Base-by-base conservation (phyloP, 2,797 vertebrate genomes). In the Xenentodon cancila region DNA sequence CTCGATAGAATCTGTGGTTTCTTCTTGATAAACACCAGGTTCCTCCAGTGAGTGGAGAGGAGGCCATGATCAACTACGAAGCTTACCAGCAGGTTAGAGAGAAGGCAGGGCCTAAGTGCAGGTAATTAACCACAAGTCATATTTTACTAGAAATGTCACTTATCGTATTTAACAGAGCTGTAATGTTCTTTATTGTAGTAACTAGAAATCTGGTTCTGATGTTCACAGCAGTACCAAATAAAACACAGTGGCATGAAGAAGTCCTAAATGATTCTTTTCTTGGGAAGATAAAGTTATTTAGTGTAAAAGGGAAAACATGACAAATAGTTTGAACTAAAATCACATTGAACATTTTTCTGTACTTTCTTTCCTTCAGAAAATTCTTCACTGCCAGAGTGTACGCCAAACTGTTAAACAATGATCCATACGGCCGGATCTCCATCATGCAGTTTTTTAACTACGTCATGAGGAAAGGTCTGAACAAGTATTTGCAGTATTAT, bases 401-500 rank as follows among this genome's bases (percentile, higher is more conserved):
- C 68, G 94, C 96, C 81, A 99, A 99, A 82, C 94, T 99, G 72
- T 93, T 98, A 60, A 93, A 96, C 85, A 96, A 75, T 37, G 97
- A 99, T 86, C 95, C 96, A 9, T 96, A 97, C 3, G 97, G 98
- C 77, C 94, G 98, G 79, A 97, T 99, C 88, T 98, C 98, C 66
- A 98, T 99, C 78, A 98, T 99, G 97, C 97, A 99, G 86, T 99
- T 99, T 88, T 99, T 99, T 80, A 99, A 99, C 88, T 99, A 98
- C 15, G 97, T 99, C 80, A 99, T 99, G 97, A 93, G 97, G 79
- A 99, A 99, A 96, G 97, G 97, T 99, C 18, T 27, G 71, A 15
- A 22, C n/a, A 20, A 42, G 6, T 9, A 17, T 18, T 15, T 61
- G 16, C 2, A 18, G 54, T 17, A 51, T 9, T 18, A 51, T 61